Percentiles rank a stretch among this genome's conserved stretches.
Conservation (phyloP, 2,113 vertebrate genomes). For the Percina caprodes region DNA sequence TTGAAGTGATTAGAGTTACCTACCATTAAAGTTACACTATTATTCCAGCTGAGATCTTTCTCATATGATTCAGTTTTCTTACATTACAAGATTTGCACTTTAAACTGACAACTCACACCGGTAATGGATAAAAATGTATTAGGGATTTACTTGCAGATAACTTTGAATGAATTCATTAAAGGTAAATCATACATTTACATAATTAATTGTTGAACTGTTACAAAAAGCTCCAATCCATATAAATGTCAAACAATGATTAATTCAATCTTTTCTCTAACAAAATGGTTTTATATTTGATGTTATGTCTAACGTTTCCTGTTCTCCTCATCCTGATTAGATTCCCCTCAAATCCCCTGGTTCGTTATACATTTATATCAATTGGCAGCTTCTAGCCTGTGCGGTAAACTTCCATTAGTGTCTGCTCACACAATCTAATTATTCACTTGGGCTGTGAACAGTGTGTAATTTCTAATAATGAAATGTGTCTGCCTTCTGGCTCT, state of each 20-base stretch:
- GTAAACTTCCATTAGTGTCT: constrained; percentile 62
- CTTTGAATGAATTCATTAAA: neutral
- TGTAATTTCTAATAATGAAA: constrained; percentile 68
- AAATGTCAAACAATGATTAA: neutral
- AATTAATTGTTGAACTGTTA: neutral
- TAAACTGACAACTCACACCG: constrained; percentile 2
- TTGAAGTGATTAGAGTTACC: neutral
- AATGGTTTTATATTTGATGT: constrained; percentile 24
- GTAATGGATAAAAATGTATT: neutral
- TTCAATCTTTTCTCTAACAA: neutral
- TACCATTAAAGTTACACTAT: neutral
- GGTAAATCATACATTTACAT: neutral
- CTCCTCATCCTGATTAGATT: constrained; percentile 30
- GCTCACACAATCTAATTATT: constrained; percentile 64
- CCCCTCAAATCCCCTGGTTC: constrained; percentile 25
- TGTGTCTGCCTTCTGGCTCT: constrained; percentile 50
- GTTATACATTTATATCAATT: constrained; percentile 33
- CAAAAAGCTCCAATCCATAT: neutral
- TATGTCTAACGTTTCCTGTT: neutral
- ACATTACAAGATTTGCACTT: neutral
- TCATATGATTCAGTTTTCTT: neutral
- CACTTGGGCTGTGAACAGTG: constrained; percentile 33
- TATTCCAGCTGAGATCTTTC: neutral
- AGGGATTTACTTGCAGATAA: neutral
- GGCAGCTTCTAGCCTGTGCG: constrained; percentile 32